Base-by-base conservation (phyloP, 2,113 vertebrate species). In the Arothron firmamentum region DNA sequence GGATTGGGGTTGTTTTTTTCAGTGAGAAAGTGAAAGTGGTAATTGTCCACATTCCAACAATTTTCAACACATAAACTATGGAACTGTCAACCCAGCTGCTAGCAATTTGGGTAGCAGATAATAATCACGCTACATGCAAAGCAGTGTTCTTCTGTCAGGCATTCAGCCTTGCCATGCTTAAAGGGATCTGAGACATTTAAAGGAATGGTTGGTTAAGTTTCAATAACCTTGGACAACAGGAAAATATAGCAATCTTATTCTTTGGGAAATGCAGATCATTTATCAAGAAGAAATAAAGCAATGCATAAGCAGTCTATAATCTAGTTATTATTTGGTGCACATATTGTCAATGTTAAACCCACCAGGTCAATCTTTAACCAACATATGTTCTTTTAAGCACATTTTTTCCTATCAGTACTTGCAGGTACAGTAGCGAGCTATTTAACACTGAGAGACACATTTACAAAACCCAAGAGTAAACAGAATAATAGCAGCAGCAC, bases 31-130 rank as follows among this genome's bases (percentile, higher is more conserved):
- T 91, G 88, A 92, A 93, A 92, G 92, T 92, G 82, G 88, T 91
- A 93, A 94, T 90, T 94, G 93, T 93, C 91, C 90, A 74, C 93
- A 95, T 95, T 94, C 92, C 93, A 92, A 91, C 91, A 80, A 87
- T 93, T 38, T 94, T 92, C 91, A 88, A 93, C 92, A 90, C 73
- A 93, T 92, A 95, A 95, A 94, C 92, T 92, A 79, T 83, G 60
- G 84, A 90, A 92, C 89, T 80, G 87, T 93, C 80, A 88, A 87
- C 31, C 80, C 92, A 96, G 93, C 93, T 96, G 93, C 88, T 93
- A 94, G 91, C 92, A 94, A 94, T 94, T 94, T 94, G 75, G 90
- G 80, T 73, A 77, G 84, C 90, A 93, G 93, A 94, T 93, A 95
- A 93, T 94, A 92, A 93, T 93, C 90, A 89, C 87, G 85, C 89